Evolutionary conservation across 2,113 vertebrate species (phyloP).

Genomic region (Arizona elegans): DNA sequence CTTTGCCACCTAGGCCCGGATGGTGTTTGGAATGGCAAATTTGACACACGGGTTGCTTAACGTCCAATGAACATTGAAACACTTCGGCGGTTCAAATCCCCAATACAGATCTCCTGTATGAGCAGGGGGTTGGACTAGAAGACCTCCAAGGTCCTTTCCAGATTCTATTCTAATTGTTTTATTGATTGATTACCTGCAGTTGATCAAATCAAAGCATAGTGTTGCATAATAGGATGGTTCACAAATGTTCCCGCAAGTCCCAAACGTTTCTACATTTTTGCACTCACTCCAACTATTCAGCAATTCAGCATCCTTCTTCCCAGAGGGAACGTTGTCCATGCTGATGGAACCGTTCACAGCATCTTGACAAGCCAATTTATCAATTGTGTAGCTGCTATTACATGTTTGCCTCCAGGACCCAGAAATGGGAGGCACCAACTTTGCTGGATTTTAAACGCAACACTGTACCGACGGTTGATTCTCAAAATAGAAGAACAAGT

Average conservation of each 20-base stretch:
- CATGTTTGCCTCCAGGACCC: neutral
- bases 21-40: neutral
- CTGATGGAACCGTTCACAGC: neutral
- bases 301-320: neutral
- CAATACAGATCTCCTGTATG: no score
- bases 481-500: neutral
- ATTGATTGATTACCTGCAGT: neutral
- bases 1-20: neutral
- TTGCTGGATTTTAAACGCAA: neutral
- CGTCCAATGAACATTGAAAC: neutral
- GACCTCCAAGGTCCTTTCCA: neutral
- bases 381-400: neutral
- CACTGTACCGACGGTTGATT: neutral
- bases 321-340: accelerated
- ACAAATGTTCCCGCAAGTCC: neutral
- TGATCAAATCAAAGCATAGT: neutral
- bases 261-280: neutral
- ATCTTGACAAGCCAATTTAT: neutral
- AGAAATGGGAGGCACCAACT: neutral
- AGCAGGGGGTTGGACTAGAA: neutral
- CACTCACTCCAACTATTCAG: neutral
- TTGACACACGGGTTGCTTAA: neutral
- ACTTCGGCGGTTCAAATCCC: neutral
- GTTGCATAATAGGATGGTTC: neutral
- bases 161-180: neutral